Conservation (phyloP, 2,888 invertebrate species). For the Silvanus unidentatus region DNA sequence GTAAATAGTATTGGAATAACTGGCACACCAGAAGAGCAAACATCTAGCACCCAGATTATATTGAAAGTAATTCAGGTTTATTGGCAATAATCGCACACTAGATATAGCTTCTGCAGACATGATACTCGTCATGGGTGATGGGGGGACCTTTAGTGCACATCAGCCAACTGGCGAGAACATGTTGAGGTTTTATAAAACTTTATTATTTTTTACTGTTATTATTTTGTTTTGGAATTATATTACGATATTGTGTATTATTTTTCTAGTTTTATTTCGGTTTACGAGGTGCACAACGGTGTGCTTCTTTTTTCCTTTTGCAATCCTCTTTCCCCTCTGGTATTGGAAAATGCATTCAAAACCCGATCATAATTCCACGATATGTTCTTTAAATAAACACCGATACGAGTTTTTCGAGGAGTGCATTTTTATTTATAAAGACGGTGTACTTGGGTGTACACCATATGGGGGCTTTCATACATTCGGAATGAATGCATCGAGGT, state of each 20-base stretch:
- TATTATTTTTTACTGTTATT: conserved; percentile 12
- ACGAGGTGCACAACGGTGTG: too few species aligned
- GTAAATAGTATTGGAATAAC: conserved; percentile 9
- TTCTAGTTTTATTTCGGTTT: too few species aligned
- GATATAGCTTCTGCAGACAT: conserved; percentile 39
- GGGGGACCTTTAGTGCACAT: conserved; percentile 27
- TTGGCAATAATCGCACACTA: conserved; percentile 39
- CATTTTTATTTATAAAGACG: too few species aligned
- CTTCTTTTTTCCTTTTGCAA: too few species aligned
- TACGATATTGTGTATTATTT: background rate
- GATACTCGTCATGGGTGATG: conserved; percentile 23
- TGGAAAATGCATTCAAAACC: too few species aligned
- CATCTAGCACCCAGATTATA: conserved; percentile 31
- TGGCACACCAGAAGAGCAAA: background rate
- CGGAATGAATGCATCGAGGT: too few species aligned
- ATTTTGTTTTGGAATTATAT: background rate
- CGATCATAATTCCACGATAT: too few species aligned
- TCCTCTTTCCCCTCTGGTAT: too few species aligned
- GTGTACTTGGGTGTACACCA: too few species aligned
- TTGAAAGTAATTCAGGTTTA: conserved; percentile 45
- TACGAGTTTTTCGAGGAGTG: too few species aligned
- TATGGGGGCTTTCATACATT: too few species aligned
- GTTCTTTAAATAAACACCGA: too few species aligned
- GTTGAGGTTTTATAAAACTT: conserved; percentile 17
- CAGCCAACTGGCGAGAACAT: conserved; percentile 13